Percentiles rank a stretch among this genome's conserved stretches.
Evolutionary conservation across 2,888 invertebrate species (phyloP).

Genomic region (Zaprionus lineosus): DNA sequence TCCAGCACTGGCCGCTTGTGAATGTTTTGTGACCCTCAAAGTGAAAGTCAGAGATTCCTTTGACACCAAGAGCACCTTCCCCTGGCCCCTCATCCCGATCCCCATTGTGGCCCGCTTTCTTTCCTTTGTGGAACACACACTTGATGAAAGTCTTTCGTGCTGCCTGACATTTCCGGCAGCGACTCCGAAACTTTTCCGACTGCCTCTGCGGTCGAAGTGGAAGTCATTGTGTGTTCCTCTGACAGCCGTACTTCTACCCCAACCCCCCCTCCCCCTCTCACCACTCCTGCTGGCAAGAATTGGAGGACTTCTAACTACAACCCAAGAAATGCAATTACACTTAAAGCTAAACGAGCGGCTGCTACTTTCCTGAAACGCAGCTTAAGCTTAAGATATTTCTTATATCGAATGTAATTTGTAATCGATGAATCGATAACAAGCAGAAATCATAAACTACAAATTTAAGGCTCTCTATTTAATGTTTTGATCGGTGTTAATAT

Average conservation of each 20-base stretch:
- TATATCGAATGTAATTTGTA: too few relatives aligned
- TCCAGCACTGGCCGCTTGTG: too few relatives aligned
- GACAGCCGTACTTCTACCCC: background rate
- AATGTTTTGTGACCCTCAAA: background rate
- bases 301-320: background rate
- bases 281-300: background rate
- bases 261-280: background rate
- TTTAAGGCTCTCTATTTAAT: too few relatives aligned
- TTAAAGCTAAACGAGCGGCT: too few relatives aligned
- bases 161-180: slow-evolving; percentile 60
- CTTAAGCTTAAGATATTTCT: too few relatives aligned
- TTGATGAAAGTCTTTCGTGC: slow-evolving; percentile 69
- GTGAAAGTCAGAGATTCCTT: slow-evolving; percentile 7
- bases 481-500: too few relatives aligned
- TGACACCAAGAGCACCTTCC: background rate
- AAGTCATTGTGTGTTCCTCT: slow-evolving; percentile 16
- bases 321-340: too few relatives aligned
- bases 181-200: slow-evolving; percentile 17
- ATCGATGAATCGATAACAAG: too few relatives aligned
- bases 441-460: too few relatives aligned
- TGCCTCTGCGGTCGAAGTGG: slow-evolving; percentile 19
- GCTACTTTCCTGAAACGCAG: too few relatives aligned
- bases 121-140: background rate
- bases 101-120: too few relatives aligned
- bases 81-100: background rate